These are phyloP conservation scores for Chelon labrosus DNA, from an alignment of 2,797 vertebrate genomes.

Conservation along the genomic window DNA sequence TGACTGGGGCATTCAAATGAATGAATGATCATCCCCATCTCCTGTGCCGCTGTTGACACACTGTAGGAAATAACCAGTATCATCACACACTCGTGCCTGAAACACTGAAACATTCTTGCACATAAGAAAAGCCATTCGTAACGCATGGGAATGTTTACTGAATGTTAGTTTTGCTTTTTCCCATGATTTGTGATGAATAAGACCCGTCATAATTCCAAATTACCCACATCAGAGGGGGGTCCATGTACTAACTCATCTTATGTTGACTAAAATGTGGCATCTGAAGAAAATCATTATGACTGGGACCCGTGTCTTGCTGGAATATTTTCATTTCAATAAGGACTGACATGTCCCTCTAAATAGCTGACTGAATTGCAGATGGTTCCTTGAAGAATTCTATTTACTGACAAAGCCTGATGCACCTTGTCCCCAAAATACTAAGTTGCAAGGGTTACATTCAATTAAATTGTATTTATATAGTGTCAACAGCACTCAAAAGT, in stretches of 20 bases:
- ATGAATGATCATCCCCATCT: slow-evolving; percentile 27
- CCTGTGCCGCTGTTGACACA: slow-evolving; percentile 15
- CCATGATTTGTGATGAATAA: not conserved
- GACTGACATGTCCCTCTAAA: not conserved
- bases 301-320: slow-evolving; percentile 13
- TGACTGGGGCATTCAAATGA: slow-evolving; percentile 30
- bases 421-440: not conserved
- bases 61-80: not conserved
- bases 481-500: no score
- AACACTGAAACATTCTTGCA: slow-evolving; percentile 14
- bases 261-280: slow-evolving; percentile 15
- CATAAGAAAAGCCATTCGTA: slow-evolving; percentile 4
- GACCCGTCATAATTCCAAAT: slow-evolving; percentile 27
- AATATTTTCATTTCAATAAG: slow-evolving; percentile 19
- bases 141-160: slow-evolving; percentile 12
- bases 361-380: no score
- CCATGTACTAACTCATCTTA: slow-evolving; percentile 14
- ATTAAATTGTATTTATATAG: no score
- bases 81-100: not conserved
- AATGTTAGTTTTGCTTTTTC: not conserved
- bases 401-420: not conserved
- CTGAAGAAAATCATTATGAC: slow-evolving; percentile 2
- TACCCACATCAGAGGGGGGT: slow-evolving; percentile 13
- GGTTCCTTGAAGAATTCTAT: slow-evolving; percentile 15
- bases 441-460: not conserved